Base-by-base conservation (phyloP, 2,888 invertebrate genomes). In the Volucella bombylans region DNA sequence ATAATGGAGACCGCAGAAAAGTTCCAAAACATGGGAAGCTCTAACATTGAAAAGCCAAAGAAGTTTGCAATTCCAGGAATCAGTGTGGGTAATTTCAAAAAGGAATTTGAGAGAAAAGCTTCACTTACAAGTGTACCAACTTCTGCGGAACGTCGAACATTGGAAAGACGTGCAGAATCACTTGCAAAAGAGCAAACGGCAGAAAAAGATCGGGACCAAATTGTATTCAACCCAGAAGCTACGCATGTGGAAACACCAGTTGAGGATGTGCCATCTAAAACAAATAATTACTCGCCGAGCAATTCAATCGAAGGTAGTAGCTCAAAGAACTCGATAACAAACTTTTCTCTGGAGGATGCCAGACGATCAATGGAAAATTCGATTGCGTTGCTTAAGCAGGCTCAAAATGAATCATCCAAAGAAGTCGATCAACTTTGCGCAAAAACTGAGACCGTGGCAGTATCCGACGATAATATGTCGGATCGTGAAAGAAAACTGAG, bases 51-150 rank as follows among this genome's bases (percentile, higher is more conserved):
- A 62, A 96, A 96, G 90, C 95, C 95, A 45, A 96, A 96, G 91
- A 97, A 96, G 91, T 93, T 96, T 65, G 94, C 96, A 87, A 95
- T 97, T 89, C 96, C 96, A 41, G 94, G 94, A 43, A 96, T 96
- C 14, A 97, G 96, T 90, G 97, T 97, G 1, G 96, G 96, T 68
- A 97, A 96, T 89, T 97, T 96, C 87, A 97, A 97, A 88, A 95
- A 96, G 88, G 96, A 96, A 88, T 97, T 96, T 89, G 97, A 97
- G 91, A 93, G 96, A 69, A 95, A 96, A 90, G 95, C 96, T 0
- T 95, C 95, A 62, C 92, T 95, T 50, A 92, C 93, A 0, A 89
- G 92, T 1, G 89, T 92, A 3, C 93, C 93, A 2, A 90, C 90
- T 4, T 88, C 91, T 0, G 90, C 89, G 83, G 91, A 91, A 79